Evolutionary conservation across 2,888 invertebrate genomes (phyloP).

Genomic region (Geotrupes spiniger): DNA sequence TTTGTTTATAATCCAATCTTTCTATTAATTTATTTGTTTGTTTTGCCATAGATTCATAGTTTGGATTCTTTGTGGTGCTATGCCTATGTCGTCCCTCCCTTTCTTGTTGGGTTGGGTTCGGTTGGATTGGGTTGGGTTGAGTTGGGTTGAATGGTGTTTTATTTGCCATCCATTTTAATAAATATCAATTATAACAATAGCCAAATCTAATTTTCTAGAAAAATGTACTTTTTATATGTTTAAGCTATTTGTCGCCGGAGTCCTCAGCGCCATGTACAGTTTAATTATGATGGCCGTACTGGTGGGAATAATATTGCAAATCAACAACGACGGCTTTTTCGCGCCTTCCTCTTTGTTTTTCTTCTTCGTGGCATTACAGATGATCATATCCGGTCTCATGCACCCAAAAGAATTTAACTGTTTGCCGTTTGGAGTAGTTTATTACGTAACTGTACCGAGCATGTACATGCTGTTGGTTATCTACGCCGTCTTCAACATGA

Average conservation of each 20-base stretch:
- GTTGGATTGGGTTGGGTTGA: no score
- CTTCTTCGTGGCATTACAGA: constrained; percentile 67
- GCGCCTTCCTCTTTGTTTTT: constrained; percentile 86
- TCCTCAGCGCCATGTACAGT: constrained; percentile 75
- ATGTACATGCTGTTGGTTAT: constrained; percentile 92
- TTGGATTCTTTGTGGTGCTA: no score
- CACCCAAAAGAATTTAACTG: constrained; percentile 80
- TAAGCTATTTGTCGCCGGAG: constrained; percentile 68
- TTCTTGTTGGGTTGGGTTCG: no score
- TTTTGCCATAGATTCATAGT: no score
- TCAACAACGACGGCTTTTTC: constrained; percentile 72
- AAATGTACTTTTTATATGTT: constrained; percentile 8
- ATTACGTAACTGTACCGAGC: constrained; percentile 89
- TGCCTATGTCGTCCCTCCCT: no score
- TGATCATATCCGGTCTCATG: constrained; percentile 63
- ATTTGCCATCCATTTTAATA: no score
- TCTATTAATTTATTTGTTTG: no score
- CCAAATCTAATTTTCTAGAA: background rate
- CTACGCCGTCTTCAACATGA: constrained; percentile 89
- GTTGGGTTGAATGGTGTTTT: no score
- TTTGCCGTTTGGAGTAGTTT: constrained; percentile 72
- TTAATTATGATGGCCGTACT: constrained; percentile 86
- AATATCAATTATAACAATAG: background rate
- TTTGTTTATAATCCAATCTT: no score
- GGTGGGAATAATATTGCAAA: constrained; percentile 75